phyloP scores from a whole-genome alignment of 2,113 vertebrate genomes.

The Macquaria ambigua region DNA sequence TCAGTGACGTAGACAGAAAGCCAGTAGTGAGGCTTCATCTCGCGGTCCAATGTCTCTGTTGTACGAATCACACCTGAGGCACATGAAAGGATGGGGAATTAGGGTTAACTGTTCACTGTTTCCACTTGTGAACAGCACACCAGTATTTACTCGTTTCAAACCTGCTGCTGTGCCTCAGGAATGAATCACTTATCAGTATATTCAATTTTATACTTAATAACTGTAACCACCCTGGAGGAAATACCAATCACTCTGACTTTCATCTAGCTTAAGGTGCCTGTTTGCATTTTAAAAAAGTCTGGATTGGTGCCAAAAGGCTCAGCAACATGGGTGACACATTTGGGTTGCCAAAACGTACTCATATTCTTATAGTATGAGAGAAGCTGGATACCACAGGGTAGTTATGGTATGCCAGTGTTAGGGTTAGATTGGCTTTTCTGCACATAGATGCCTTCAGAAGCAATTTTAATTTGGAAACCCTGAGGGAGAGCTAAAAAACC shows the following conservation, averaged over 20 bases:
- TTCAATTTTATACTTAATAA: conserved; percentile 5
- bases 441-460: conserved; percentile 2
- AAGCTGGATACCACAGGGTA: background rate
- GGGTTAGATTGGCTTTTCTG: conserved; percentile 8
- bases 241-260: conserved; percentile 6
- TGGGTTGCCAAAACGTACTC: conserved; percentile 25
- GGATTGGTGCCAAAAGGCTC: background rate
- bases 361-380: background rate
- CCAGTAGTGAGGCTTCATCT: conserved; percentile 90
- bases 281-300: conserved; percentile 16
- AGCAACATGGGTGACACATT: background rate
- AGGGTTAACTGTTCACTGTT: background rate
- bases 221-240: background rate
- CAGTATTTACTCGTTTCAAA: conserved; percentile 20
- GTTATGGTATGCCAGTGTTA: no score
- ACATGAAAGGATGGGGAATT: background rate
- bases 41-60: conserved; percentile 87
- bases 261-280: background rate
- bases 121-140: background rate
- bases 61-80: conserved; percentile 90
- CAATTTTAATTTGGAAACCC: conserved; percentile 12
- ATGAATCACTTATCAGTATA: conserved; percentile 5
- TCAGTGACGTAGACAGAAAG: conserved; percentile 92
- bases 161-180: conserved; percentile 5
- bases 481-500: background rate